These are phyloP conservation scores for Megalonaias nervosa DNA, from an alignment of 1,140 invertebrate species.

Conservation along the genomic window DNA sequence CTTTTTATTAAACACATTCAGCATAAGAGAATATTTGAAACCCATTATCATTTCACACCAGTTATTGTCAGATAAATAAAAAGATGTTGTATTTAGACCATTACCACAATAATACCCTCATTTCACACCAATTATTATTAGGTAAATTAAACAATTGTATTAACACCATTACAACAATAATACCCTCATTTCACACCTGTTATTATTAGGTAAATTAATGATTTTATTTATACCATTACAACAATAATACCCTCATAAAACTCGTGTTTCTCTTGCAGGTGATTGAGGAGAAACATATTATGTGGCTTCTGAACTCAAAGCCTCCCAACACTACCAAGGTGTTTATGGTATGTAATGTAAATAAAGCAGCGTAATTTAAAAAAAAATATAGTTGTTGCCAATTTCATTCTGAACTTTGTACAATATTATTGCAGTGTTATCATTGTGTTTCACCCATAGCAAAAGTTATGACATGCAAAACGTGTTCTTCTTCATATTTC, in stretches of 20 bases:
- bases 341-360: constrained; percentile 52
- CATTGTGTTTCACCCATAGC: no score
- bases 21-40: no score
- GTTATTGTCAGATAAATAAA: not conserved
- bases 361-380: no score
- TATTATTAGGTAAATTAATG: not conserved
- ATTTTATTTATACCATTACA: not conserved
- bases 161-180: not conserved
- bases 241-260: not conserved
- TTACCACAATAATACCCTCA: not conserved
- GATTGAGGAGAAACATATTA: constrained; percentile 58
- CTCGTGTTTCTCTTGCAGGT: constrained; percentile 46
- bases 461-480: no score
- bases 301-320: constrained; percentile 47
- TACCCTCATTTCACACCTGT: no score
- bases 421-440: no score
- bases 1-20: no score
- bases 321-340: constrained; percentile 53
- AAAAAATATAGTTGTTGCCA: no score
- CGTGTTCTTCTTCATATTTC: no score
- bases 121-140: not conserved
- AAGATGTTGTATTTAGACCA: not conserved
- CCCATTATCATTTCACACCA: no score
- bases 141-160: not conserved
- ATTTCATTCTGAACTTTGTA: no score